A percentile compares a stretch with the other conserved stretches of the same genome.
Conservation (phyloP, 2,797 vertebrate species). For the Tamandua tetradactyla region DNA sequence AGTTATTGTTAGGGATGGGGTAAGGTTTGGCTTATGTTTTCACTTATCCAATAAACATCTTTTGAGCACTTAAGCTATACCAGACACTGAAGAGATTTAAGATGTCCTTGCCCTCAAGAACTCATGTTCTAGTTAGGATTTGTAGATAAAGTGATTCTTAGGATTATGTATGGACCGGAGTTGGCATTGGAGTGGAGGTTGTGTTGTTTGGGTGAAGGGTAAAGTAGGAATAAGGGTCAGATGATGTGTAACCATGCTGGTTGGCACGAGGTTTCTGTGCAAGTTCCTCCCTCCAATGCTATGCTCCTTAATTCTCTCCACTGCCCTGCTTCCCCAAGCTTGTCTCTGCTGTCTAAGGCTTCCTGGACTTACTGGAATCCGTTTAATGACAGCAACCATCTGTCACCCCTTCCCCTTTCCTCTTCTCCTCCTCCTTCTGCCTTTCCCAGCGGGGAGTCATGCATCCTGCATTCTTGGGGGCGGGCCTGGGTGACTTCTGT, state of each 20-base stretch:
- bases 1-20: neutral
- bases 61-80: neutral
- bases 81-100: neutral
- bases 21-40: neutral
- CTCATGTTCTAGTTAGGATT: neutral
- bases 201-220: neutral
- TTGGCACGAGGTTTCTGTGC: neutral
- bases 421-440: neutral
- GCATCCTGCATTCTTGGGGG: neutral
- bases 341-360: conserved; percentile 54
- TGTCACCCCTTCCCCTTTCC: conserved; percentile 25
- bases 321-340: neutral
- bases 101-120: neutral
- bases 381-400: conserved; percentile 71
- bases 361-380: conserved; percentile 63
- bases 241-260: neutral
- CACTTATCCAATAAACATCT: neutral
- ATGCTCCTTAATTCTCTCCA: neutral
- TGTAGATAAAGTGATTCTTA: neutral
- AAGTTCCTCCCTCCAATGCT: neutral
- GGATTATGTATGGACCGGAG: neutral
- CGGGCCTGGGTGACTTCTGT: neutral
- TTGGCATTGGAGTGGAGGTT: neutral
- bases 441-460: neutral
- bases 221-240: neutral